Conservation (phyloP, 1,140 invertebrate species). For the Drosophila virilis region DNA sequence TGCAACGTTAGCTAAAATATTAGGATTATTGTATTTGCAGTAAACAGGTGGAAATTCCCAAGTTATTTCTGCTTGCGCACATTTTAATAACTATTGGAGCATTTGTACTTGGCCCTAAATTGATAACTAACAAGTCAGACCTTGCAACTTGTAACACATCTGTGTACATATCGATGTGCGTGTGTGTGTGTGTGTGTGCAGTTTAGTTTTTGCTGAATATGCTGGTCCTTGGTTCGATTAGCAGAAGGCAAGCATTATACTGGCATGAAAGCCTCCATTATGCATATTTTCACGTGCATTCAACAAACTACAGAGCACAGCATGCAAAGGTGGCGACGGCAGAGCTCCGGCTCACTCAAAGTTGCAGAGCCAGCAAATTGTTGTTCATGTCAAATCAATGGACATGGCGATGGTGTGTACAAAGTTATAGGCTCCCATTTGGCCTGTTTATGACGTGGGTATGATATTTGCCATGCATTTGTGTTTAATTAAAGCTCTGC, state of each 20-base stretch:
- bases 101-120: conserved; percentile 12
- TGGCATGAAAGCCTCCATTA: conserved; percentile 4
- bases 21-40: not conserved
- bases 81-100: conserved; percentile 1
- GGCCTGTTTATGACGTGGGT: not conserved
- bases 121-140: conserved; percentile 25
- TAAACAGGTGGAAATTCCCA: not conserved
- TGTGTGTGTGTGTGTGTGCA: not conserved
- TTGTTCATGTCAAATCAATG: conserved; percentile 28
- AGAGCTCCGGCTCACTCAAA: not conserved
- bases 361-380: conserved; percentile 24
- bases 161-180: not conserved
- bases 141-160: conserved; percentile 8
- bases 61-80: conserved; percentile 7
- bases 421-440: conserved; percentile 12
- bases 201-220: conserved; percentile 1
- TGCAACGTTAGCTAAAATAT: conserved; percentile 8
- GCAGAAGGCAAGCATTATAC: not conserved
- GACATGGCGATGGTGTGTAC: conserved; percentile 15
- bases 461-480: conserved; percentile 42
- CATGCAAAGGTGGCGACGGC: not conserved
- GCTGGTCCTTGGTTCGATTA: conserved; percentile 1
- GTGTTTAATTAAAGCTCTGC: conserved; percentile 63
- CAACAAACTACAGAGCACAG: conserved; percentile 1
- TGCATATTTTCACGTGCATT: conserved; percentile 16